Evolutionary conservation across 92 coral and sea anemone genomes (phyloP).

Genomic region (Epizoanthus illoricatus): DNA sequence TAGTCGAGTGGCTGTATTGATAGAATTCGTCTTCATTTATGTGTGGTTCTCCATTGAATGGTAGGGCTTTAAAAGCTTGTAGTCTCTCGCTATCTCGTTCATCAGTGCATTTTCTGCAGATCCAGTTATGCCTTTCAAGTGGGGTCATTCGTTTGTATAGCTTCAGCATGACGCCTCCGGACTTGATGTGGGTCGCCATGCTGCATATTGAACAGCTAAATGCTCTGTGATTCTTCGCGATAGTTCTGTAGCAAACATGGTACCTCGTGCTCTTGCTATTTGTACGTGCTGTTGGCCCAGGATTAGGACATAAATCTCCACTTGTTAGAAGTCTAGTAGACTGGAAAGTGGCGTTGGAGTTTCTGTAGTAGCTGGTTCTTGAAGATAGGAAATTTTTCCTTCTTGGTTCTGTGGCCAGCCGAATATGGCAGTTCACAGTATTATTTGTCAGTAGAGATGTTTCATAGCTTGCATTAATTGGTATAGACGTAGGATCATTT

Average conservation of each 20-base stretch:
- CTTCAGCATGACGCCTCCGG: not conserved
- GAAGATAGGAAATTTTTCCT: not conserved
- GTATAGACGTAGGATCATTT: not conserved
- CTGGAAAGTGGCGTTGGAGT: constrained; percentile 34
- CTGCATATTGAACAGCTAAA: no score
- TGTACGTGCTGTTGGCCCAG: constrained; percentile 30
- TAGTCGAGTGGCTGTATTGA: not conserved
- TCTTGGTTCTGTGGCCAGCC: not conserved
- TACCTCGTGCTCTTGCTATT: not conserved
- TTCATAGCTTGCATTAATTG: not conserved
- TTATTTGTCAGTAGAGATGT: not conserved
- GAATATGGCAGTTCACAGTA: not conserved
- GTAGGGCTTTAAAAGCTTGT: not conserved
- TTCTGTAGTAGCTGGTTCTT: constrained; percentile 17
- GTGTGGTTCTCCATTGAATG: not conserved
- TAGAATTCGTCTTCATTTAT: not conserved
- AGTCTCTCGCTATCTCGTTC: not conserved
- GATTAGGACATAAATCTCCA: constrained; percentile 33
- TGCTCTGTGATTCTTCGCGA: not conserved
- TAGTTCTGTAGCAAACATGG: not conserved
- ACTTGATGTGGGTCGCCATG: not conserved
- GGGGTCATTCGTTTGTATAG: not conserved
- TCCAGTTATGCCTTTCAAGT: not conserved
- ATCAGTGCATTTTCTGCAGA: not conserved
- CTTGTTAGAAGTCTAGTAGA: constrained; percentile 6